Percentiles rank a stretch among this genome's conserved stretches.
phyloP scores from a whole-genome alignment of 30 jellyfish, hydroid and myxozoan species.

The Turritopsis rubra region DNA sequence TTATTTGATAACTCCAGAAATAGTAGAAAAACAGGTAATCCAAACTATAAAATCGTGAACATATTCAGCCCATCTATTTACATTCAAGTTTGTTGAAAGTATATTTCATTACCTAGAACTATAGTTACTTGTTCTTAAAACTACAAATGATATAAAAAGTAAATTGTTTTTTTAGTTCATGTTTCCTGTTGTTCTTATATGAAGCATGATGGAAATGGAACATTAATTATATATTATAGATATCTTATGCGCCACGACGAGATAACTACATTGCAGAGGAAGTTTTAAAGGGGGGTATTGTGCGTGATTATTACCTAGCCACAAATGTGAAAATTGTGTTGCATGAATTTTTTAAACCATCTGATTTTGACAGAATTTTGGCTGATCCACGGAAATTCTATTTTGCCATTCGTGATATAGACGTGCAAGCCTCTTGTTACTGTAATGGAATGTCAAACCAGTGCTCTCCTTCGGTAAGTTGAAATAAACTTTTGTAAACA shows the following conservation, averaged over 20 bases:
- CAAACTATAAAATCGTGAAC: not conserved
- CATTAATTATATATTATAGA: too few species aligned
- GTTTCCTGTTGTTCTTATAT: too few species aligned
- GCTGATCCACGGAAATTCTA: constrained; percentile 71
- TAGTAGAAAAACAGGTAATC: constrained; percentile 24
- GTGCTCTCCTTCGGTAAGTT: constrained; percentile 55
- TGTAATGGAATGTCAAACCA: constrained; percentile 92
- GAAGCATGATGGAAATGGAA: too few species aligned
- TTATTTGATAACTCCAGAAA: constrained; percentile 37
- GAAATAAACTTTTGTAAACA: too few species aligned
- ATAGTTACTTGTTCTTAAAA: too few species aligned
- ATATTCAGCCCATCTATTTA: not conserved
- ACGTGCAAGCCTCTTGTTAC: constrained; percentile 85
- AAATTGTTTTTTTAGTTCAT: too few species aligned
- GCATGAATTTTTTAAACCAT: constrained; percentile 53
- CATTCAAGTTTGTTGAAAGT: too few species aligned
- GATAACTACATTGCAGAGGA: constrained; percentile 45
- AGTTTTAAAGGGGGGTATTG: constrained; percentile 44
- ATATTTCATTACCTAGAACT: too few species aligned
- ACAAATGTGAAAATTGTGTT: constrained; percentile 69
- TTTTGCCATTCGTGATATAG: constrained; percentile 76
- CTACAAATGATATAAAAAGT: too few species aligned
- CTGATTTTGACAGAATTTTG: constrained; percentile 53
- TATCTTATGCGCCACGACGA: constrained; percentile 84
- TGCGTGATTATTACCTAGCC: constrained; percentile 62